Base-by-base conservation (phyloP, 2,113 vertebrate species). In the Stigmatopora argus region DNA sequence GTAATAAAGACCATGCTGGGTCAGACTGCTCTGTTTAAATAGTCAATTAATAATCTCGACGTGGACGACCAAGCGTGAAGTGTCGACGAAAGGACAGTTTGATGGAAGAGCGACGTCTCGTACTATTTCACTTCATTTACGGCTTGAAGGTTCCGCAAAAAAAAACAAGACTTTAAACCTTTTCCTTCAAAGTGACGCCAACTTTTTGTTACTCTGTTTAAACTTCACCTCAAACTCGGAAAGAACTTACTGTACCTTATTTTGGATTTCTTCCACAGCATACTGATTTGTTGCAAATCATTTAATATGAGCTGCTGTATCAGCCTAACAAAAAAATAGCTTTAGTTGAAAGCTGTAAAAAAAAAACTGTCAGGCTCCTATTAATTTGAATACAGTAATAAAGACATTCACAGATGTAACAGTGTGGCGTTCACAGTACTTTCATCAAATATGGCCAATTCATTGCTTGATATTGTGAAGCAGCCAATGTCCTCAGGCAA, bases 91-190 rank as follows among this genome's bases (percentile, higher is more conserved):
- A 26, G 62, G 59, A 58, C 5, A 18, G 56, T 74, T 18, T 53
- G 57, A 64, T 52, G 55, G 23, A 66, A 61, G 62, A 46, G 69
- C 71, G 64, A 62, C 52, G 62, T 69, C 70, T 60, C 78, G 57
- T 79, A 72, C 69, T 66, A 78, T 73, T 73, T 73, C 75, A 81
- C 75, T 81, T 81, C 73, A 77, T 71, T 73, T 70, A 56, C 51
- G 71, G 64, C 59, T 63, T 61, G 18, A 17, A 62, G 77, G 77
- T 62, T 71, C 67, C 77, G 69, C 73, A 34, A 48, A 72, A 59
- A 67, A 75, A 75, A 68, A 60, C 44, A 65, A 47, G 38, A 69
- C 77, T 75, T 59, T 77, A 45, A 19, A 61, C n/a, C 65, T 47
- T 35, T 65, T 66, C 51, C 66, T 67, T 3, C n/a, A 47, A 80